Evolutionary conservation across 92 coral and sea anemone genomes (phyloP).

Genomic region (Montipora capitata): DNA sequence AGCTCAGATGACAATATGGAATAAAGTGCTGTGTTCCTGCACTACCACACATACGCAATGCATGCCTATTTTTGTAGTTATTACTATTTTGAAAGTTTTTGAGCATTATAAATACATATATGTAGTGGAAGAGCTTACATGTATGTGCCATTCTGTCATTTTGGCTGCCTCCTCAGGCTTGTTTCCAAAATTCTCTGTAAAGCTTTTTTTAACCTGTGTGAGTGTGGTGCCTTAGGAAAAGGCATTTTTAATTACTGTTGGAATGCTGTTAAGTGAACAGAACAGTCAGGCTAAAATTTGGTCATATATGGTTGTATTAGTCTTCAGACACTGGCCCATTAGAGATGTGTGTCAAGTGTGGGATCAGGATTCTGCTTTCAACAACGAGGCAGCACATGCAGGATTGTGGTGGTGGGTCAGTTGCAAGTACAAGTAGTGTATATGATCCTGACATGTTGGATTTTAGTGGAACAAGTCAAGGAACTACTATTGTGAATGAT

Average conservation of each 20-base stretch:
- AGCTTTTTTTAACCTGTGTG: background rate
- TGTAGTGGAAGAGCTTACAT: constrained; percentile 25
- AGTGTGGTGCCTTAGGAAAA: constrained; percentile 29
- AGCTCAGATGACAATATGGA: too few relatives aligned
- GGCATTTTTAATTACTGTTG: constrained; percentile 16
- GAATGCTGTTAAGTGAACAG: constrained; percentile 9
- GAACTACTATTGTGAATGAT: constrained; percentile 26
- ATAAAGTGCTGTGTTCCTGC: too few relatives aligned
- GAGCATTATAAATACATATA: constrained; percentile 3
- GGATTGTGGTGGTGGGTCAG: constrained; percentile 62
- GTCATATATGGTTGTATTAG: constrained; percentile 25
- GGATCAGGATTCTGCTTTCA: constrained; percentile 49
- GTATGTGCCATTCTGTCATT: constrained; percentile 34
- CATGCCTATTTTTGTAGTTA: too few relatives aligned
- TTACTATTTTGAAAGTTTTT: constrained; percentile 36
- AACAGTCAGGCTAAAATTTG: constrained; percentile 1
- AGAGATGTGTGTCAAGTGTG: constrained; percentile 61
- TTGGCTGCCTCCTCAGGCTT: constrained; percentile 39
- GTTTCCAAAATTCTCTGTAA: constrained; percentile 23
- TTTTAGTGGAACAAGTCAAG: constrained; percentile 2
- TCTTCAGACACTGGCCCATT: constrained; percentile 55
- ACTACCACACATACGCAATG: too few relatives aligned
- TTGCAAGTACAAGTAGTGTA: background rate
- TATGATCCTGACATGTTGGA: constrained; percentile 33
- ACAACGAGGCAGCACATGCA: constrained; percentile 61